Conservation (phyloP, 2,797 vertebrate species). For the Sebastes melanostomus region DNA sequence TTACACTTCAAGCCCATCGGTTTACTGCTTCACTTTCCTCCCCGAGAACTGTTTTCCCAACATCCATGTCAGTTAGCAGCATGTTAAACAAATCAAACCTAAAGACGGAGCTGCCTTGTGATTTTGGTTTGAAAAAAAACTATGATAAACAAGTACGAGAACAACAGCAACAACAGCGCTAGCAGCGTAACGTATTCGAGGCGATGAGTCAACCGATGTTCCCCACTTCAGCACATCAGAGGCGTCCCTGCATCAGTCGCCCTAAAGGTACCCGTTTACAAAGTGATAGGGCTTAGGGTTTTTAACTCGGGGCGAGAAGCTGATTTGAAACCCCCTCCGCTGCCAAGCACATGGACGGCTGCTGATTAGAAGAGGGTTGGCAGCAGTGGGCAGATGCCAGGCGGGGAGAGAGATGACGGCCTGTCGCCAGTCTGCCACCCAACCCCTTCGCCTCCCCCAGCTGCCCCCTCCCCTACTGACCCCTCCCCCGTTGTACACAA, state of each 20-base stretch:
- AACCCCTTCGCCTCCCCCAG: conserved; percentile 48
- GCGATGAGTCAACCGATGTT: conserved; percentile 75
- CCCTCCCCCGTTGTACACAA: conserved; percentile 57
- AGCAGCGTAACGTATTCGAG: conserved; percentile 65
- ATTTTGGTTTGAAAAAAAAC: conserved; percentile 41
- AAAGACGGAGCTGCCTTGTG: conserved; percentile 69
- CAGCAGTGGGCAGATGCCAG: conserved; percentile 82
- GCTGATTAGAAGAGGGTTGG: conserved; percentile 86
- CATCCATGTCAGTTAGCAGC: conserved; percentile 76
- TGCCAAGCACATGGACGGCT: conserved; percentile 87
- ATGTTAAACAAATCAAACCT: conserved; percentile 83
- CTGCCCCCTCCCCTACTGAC: conserved; percentile 43
- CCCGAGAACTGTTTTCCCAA: conserved; percentile 72
- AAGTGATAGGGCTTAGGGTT: conserved; percentile 85
- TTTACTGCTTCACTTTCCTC: conserved; percentile 58
- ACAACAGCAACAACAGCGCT: conserved; percentile 68
- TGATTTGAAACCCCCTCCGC: conserved; percentile 81
- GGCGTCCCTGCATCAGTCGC: conserved; percentile 72
- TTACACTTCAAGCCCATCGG: conserved; percentile 63
- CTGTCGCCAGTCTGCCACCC: conserved; percentile 78
- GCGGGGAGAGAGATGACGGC: conserved; percentile 75
- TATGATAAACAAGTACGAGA: conserved; percentile 60
- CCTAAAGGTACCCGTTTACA: conserved; percentile 84
- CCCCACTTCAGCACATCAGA: conserved; percentile 81
- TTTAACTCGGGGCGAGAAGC: conserved; percentile 82